phyloP scores from a whole-genome alignment of 2,797 vertebrate genomes.

The Bradypus variegatus region DNA sequence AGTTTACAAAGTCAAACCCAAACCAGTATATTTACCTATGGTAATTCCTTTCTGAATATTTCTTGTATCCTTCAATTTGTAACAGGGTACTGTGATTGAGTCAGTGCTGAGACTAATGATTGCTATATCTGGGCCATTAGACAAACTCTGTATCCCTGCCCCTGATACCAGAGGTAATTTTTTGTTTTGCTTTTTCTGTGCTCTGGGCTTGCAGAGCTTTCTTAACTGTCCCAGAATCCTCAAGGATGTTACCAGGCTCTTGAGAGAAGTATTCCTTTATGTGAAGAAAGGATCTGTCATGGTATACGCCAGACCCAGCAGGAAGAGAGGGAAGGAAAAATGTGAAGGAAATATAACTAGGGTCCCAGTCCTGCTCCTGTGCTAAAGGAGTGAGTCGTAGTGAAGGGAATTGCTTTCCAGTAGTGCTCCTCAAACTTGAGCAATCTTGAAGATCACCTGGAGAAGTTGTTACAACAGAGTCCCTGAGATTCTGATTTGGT shows the following conservation, averaged over 20 bases:
- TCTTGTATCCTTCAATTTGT: not conserved
- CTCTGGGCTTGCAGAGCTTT: not conserved
- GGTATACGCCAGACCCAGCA: not conserved
- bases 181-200: not conserved
- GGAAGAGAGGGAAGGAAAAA: not conserved
- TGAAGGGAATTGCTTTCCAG: not conserved
- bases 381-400: not conserved
- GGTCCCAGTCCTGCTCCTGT: not conserved
- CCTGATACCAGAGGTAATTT: not conserved
- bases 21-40: not conserved
- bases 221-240: not conserved
- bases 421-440: not conserved
- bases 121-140: not conserved
- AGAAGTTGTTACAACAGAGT: not conserved
- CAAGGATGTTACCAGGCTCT: not conserved
- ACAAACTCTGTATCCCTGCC: not conserved
- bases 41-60: not conserved
- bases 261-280: not conserved
- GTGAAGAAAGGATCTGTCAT: not conserved
- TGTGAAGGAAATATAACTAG: not conserved
- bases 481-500: not conserved
- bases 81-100: not conserved
- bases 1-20: conserved; percentile 17
- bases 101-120: not conserved
- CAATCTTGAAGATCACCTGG: not conserved